These are phyloP conservation scores for Lottia gigantea DNA, from an alignment of 2,888 invertebrate genomes.

Conservation along the genomic window DNA sequence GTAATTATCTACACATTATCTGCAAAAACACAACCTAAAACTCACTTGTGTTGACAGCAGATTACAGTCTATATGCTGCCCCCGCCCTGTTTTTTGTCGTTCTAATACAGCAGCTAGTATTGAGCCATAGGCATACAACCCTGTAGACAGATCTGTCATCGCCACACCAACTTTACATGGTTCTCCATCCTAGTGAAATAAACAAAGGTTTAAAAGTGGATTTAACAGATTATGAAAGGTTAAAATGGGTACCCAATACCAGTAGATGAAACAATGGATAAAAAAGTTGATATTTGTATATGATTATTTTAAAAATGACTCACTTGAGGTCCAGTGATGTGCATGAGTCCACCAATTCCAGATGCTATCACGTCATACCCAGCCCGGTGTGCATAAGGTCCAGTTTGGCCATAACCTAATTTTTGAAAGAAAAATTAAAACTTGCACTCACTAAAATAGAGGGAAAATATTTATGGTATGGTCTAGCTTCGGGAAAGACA, in stretches of 20 bases:
- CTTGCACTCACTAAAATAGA: no score
- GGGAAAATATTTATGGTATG: no score
- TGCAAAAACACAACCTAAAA: no score
- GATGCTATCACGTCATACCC: conserved; percentile 97
- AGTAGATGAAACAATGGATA: no score
- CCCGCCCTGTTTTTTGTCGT: conserved; percentile 80
- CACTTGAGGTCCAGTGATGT: conserved; percentile 85
- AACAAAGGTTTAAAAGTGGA: no score
- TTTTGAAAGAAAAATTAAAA: no score
- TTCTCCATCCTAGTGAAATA: conserved; percentile 72
- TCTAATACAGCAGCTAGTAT: conserved; percentile 90
- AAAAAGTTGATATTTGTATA: no score
- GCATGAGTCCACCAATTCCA: conserved; percentile 88
- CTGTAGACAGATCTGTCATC: conserved; percentile 91
- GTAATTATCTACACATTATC: no score
- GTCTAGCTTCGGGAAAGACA: no score
- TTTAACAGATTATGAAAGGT: background rate
- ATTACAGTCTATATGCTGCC: conserved; percentile 94
- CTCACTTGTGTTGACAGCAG: conserved; percentile 87
- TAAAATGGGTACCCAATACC: no score
- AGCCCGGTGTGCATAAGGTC: conserved; percentile 87
- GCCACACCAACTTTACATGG: conserved; percentile 94
- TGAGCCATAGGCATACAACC: conserved; percentile 93
- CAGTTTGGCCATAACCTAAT: conserved; percentile 82
- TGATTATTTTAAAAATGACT: no score